Evolutionary conservation across 2,113 vertebrate genomes (phyloP).

Genomic region (Octodon degus): DNA sequence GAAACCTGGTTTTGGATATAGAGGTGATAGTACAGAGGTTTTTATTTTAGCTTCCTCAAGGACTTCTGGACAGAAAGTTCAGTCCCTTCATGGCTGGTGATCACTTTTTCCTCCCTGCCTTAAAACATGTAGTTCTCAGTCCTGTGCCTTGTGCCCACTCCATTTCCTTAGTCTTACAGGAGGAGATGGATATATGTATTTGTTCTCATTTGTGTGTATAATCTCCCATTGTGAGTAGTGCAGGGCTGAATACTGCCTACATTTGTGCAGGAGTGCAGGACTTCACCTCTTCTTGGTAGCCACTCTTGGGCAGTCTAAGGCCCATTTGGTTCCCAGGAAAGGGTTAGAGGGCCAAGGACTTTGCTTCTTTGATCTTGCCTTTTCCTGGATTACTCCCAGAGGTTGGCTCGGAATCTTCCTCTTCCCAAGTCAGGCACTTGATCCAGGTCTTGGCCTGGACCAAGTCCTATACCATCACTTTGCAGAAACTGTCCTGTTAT

Average conservation of each 20-base stretch:
- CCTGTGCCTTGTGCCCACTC: not conserved
- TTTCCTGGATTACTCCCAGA: not conserved
- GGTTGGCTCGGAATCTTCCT: not conserved
- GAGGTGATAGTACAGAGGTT: not conserved
- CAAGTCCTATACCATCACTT: not conserved
- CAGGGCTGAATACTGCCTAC: not conserved
- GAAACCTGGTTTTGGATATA: not conserved
- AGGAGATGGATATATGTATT: slow-evolving; percentile 2
- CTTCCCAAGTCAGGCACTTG: slow-evolving; percentile 9
- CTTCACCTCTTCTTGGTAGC: not conserved
- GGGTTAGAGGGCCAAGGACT: not conserved
- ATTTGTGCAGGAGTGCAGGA: not conserved
- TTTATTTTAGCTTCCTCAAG: not conserved
- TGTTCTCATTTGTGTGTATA: slow-evolving; percentile 10
- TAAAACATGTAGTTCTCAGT: slow-evolving; percentile 3
- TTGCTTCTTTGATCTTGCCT: not conserved
- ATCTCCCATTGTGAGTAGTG: not conserved
- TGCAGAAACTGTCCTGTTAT: slow-evolving; percentile 26
- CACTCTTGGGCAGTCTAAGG: not conserved
- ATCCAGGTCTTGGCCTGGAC: slow-evolving; percentile 32
- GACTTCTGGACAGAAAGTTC: slow-evolving; percentile 6
- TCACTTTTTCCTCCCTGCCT: not conserved
- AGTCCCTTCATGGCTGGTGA: not conserved
- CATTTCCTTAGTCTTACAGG: slow-evolving; percentile 12
- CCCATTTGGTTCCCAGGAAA: slow-evolving; percentile 42